These are phyloP conservation scores for Picus viridis DNA, from an alignment of 2,797 vertebrate species.

Conservation along the genomic window DNA sequence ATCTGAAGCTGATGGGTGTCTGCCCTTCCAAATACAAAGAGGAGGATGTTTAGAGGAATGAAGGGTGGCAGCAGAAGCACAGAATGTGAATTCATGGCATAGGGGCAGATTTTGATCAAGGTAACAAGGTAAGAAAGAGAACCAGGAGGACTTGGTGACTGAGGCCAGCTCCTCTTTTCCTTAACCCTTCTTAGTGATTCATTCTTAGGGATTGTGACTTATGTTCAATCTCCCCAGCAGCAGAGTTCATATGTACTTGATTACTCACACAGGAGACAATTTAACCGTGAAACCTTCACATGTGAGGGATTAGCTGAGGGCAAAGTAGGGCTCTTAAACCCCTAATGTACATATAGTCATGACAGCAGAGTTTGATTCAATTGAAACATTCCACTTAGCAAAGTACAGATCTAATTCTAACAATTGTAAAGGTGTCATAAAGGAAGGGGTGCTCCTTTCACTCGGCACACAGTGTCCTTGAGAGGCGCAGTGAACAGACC, in stretches of 20 bases:
- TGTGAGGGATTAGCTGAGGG: conserved; percentile 55
- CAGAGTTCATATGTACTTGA: conserved; percentile 58
- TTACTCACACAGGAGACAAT: conserved; percentile 58
- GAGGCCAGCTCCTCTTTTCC: background rate
- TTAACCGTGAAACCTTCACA: conserved; percentile 50
- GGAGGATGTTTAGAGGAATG: background rate
- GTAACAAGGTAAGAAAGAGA: background rate
- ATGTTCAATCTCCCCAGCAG: conserved; percentile 37
- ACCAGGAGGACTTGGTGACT: background rate
- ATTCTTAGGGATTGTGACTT: background rate
- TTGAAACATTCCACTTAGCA: conserved; percentile 31
- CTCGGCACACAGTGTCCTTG: background rate
- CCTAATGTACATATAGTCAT: conserved; percentile 19
- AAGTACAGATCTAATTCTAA: conserved; percentile 41
- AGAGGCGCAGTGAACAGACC: background rate
- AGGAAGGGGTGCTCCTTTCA: conserved; percentile 1
- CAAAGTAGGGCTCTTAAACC: conserved; percentile 48
- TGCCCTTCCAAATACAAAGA: background rate
- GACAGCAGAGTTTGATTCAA: conserved; percentile 58
- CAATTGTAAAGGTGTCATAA: conserved; percentile 28
- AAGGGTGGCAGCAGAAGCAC: background rate
- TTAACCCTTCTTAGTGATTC: background rate
- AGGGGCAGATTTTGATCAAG: background rate
- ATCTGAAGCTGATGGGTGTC: background rate
- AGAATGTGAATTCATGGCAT: background rate